A percentile compares a stretch with the other conserved stretches of the same genome.
phyloP scores from a whole-genome alignment of 2,797 vertebrate genomes.

The Staurois parvus region DNA sequence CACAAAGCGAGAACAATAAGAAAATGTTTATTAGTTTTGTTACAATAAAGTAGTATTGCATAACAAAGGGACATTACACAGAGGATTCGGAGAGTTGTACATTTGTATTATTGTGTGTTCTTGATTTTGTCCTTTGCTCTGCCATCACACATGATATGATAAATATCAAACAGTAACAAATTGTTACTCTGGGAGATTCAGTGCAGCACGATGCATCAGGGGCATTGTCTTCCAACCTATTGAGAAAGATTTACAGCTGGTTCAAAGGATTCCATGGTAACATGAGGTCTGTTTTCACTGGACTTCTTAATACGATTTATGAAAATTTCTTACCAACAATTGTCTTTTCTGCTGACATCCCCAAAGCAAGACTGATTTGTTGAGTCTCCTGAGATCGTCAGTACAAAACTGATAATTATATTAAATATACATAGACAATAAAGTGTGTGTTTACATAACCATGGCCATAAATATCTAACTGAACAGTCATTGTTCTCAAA shows the following conservation, averaged over 20 bases:
- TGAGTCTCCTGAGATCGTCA: conserved; percentile 79
- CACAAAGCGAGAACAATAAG: conserved; percentile 35
- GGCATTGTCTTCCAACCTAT: conserved; percentile 47
- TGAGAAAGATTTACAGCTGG: conserved; percentile 69
- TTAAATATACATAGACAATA: conserved; percentile 91
- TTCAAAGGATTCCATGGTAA: conserved; percentile 72
- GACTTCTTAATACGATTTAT: conserved; percentile 85
- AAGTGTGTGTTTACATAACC: conserved; percentile 95
- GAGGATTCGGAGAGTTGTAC: conserved; percentile 15
- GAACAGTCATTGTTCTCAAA: conserved; percentile 97
- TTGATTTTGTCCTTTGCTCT: conserved; percentile 31
- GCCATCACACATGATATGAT: conserved; percentile 35
- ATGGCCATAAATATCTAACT: conserved; percentile 98
- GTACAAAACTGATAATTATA: conserved; percentile 91
- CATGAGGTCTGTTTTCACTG: conserved; percentile 76
- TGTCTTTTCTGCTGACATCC: conserved; percentile 98
- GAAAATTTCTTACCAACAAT: conserved; percentile 87
- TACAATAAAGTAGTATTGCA: conserved; percentile 4
- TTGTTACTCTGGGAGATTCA: conserved; percentile 15
- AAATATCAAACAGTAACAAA: conserved; percentile 31
- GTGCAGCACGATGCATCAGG: conserved; percentile 16
- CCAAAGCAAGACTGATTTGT: conserved; percentile 90
- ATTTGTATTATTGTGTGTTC: conserved; percentile 26
- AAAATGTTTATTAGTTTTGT: conserved; percentile 35
- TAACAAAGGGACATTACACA: conserved; percentile 20